Conservation (phyloP, 2,888 invertebrate species). For the Chrysolina americana region DNA sequence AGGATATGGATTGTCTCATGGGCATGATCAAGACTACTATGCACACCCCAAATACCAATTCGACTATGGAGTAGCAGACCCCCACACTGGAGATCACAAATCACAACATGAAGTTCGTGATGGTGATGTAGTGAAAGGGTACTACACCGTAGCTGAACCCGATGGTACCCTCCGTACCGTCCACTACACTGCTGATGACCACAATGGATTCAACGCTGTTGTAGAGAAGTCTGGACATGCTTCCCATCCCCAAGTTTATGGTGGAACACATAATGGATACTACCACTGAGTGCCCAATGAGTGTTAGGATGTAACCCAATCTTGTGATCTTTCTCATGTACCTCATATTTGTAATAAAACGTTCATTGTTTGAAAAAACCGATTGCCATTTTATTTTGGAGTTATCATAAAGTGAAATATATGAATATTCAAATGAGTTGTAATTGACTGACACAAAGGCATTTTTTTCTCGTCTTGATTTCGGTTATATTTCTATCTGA, state of each 20-base stretch:
- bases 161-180: conserved; percentile 76
- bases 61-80: conserved; percentile 72
- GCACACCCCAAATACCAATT: conserved; percentile 64
- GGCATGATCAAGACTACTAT: conserved; percentile 29
- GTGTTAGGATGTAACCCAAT: neutral
- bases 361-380: too few relatives aligned
- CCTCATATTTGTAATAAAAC: neutral
- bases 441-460: too few relatives aligned
- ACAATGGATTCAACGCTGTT: conserved; percentile 73
- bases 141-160: conserved; percentile 75
- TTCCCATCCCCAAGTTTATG: neutral
- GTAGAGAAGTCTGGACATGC: conserved; percentile 39
- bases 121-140: conserved; percentile 75
- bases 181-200: conserved; percentile 75
- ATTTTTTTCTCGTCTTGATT: too few relatives aligned
- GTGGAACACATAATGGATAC: neutral
- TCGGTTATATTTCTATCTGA: too few relatives aligned
- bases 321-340: neutral
- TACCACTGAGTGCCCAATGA: neutral
- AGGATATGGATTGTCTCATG: conserved; percentile 13
- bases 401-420: too few relatives aligned
- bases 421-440: too few relatives aligned
- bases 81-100: conserved; percentile 73
- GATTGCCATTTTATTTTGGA: too few relatives aligned
- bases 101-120: conserved; percentile 71